Evolutionary conservation across 2,113 vertebrate genomes (phyloP).

Genomic region (Eretmochelys imbricata): DNA sequence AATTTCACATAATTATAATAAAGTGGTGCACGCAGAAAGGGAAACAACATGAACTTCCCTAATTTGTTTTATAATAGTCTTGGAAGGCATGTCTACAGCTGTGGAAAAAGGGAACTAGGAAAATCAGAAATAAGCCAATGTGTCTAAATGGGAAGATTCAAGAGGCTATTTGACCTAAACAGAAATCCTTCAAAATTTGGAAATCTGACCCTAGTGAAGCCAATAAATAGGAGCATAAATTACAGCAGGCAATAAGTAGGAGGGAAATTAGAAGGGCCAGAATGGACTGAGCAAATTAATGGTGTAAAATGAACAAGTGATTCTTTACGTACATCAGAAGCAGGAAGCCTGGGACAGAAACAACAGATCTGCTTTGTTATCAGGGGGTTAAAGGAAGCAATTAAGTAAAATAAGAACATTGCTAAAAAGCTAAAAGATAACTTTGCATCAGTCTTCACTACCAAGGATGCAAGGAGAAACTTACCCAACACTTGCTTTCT

Average conservation of each 20-base stretch:
- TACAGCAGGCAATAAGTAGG: not conserved
- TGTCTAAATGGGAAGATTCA: not conserved
- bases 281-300: not conserved
- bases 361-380: not conserved
- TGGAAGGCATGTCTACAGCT: not conserved
- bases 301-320: not conserved
- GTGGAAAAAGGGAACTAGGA: not conserved
- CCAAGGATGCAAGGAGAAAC: not conserved
- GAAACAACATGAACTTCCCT: not conserved
- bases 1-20: not conserved
- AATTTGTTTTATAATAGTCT: not conserved
- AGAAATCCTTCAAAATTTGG: not conserved
- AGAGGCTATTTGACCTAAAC: not conserved
- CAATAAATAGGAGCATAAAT: not conserved
- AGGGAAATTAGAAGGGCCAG: not conserved
- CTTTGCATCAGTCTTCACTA: not conserved
- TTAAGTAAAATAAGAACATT: not conserved
- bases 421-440: not conserved
- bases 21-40: not conserved
- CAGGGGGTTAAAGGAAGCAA: not conserved
- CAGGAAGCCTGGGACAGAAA: not conserved
- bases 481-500: not conserved
- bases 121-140: not conserved
- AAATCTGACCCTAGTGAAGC: not conserved
- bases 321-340: not conserved